A percentile compares a stretch with the other conserved stretches of the same genome.
Evolutionary conservation across 2,113 vertebrate genomes (phyloP).

Genomic region (Delphinapterus leucas): DNA sequence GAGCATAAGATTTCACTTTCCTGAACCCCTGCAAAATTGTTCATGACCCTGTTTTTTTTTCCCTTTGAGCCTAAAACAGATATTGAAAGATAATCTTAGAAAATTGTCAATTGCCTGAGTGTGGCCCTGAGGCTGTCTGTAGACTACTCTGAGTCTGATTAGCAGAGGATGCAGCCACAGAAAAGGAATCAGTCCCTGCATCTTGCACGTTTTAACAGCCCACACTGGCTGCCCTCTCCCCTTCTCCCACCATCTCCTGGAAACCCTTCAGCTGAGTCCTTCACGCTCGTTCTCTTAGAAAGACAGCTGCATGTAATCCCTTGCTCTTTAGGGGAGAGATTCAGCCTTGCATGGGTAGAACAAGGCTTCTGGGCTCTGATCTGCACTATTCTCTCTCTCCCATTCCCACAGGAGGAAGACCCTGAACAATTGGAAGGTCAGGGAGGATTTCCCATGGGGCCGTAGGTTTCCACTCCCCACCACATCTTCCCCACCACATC

Average conservation of each 20-base stretch:
- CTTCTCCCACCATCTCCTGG: background rate
- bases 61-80: background rate
- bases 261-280: background rate
- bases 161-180: background rate
- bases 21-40: background rate
- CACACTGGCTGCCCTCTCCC: background rate
- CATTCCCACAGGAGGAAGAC: background rate
- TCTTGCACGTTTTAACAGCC: background rate
- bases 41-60: background rate
- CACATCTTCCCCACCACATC: background rate
- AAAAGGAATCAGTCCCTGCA: background rate
- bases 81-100: background rate
- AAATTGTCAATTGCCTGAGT: background rate
- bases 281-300: background rate
- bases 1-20: background rate
- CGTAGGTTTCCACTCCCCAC: background rate
- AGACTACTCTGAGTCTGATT: background rate
- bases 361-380: background rate
- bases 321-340: background rate
- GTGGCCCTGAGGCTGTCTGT: background rate
- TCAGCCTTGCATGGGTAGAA: background rate
- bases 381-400: background rate
- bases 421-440: background rate
- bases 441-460: background rate
- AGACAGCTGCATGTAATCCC: background rate